Evolutionary conservation across 2,888 invertebrate species (phyloP), one percentile per base, ranked within the genome.

Genomic region (Sarcophaga rosellei): DNA sequence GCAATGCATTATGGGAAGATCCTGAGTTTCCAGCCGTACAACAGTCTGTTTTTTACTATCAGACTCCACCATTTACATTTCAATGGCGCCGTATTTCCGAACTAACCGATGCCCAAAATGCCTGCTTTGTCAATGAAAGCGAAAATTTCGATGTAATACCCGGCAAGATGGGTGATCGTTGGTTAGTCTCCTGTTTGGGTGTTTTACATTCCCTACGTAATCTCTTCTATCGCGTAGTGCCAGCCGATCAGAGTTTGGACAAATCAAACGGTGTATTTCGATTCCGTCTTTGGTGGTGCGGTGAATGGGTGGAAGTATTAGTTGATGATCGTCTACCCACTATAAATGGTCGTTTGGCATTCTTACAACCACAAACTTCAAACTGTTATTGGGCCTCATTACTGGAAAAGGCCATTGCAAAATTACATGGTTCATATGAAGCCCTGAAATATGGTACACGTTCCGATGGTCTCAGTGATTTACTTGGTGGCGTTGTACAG

Each of bases 341-440:
- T 0, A 97, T 98, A 63, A 96, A 97, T 91, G 97, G 97, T 12
- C 95, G 96, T 88, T 94, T 98, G 86, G 97, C 97, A 61, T 98
- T 98, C 93, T 94, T 98, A 85, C 98, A 98, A 92, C 95, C 96
- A 63, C 95, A 96, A 88, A 94, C 95, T 88, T 95, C 96, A 1
- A 96, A 97, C 89, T 97, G 97, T 91, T 97, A 96, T 91, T 98
- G 98, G 98, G 97, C 98, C 0, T 96, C 97, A 0, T 94, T 98
- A 44, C 94, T 98, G 75, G 98, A 98, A 93, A 98, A 98, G 93
- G 98, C 98, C 0, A 98, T 98, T 89, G 98, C 98, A 82, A 98
- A 98, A 96, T 96, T 98, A 78, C 98, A 98, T 91, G 98, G 98
- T 5, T 98, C 98, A 0, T 98, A 98, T 93, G 98, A 98, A 93